Percentiles rank a stretch among this genome's conserved stretches.
Evolutionary conservation across 2,113 vertebrate species (phyloP).

Genomic region (Protobothrops mucrosquamatus): DNA sequence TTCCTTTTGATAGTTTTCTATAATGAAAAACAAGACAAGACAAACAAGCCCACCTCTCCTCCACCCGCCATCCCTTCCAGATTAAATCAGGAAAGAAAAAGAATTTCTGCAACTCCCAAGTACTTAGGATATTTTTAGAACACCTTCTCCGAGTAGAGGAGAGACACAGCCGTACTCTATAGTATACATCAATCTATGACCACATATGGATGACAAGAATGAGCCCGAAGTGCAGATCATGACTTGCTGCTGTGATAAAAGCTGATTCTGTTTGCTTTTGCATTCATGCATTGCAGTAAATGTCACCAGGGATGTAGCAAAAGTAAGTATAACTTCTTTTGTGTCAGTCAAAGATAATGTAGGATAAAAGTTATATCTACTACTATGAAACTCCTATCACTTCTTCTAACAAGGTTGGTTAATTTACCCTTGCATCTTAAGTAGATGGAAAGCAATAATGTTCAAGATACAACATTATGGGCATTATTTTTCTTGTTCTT

Average conservation of each 20-base stretch:
- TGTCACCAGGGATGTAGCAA: conserved; percentile 51
- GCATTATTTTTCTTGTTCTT: background rate
- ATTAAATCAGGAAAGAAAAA: conserved; percentile 23
- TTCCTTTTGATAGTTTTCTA: conserved; percentile 42
- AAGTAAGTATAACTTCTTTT: conserved; percentile 48
- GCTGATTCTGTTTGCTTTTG: conserved; percentile 68
- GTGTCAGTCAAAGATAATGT: conserved; percentile 30
- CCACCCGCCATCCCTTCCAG: background rate
- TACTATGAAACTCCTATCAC: conserved; percentile 43
- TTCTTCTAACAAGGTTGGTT: conserved; percentile 24
- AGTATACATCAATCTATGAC: conserved; percentile 64
- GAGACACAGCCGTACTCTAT: conserved; percentile 57
- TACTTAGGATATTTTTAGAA: conserved; percentile 66
- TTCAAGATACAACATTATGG: background rate
- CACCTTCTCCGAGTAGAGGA: conserved; percentile 61
- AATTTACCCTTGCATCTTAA: conserved; percentile 40
- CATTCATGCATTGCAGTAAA: conserved; percentile 58
- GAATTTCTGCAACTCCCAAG: conserved; percentile 52
- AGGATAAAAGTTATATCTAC: conserved; percentile 32
- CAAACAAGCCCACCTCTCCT: conserved; percentile 38
- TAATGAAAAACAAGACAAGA: conserved; percentile 45
- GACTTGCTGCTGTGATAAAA: conserved; percentile 70
- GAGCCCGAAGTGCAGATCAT: conserved; percentile 68
- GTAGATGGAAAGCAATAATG: conserved; percentile 1
- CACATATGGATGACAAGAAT: conserved; percentile 59